Conservation (phyloP, 2,888 invertebrate genomes). For the Sicus ferrugineus region DNA sequence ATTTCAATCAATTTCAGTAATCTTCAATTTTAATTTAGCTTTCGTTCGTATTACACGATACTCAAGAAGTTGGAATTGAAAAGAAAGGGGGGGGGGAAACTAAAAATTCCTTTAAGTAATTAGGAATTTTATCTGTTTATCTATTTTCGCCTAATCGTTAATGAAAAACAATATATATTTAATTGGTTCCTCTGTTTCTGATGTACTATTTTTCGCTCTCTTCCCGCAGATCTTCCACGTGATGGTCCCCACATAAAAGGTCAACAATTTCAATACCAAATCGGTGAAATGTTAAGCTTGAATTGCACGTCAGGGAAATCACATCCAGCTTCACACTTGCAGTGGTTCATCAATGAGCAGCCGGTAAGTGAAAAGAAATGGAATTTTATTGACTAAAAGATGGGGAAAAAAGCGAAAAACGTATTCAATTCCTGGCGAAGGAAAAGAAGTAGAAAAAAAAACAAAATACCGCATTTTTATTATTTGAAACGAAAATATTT, state of each 20-base stretch:
- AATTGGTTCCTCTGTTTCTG: not conserved
- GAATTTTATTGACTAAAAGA: not conserved
- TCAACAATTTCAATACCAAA: slow-evolving; percentile 76
- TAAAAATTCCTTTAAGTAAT: not conserved
- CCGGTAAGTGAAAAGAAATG: slow-evolving; percentile 67
- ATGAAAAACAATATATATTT: too few relatives aligned
- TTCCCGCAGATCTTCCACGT: slow-evolving; percentile 71
- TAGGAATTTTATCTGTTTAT: not conserved
- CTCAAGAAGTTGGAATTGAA: not conserved
- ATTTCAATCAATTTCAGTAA: not conserved
- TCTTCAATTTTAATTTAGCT: not conserved
- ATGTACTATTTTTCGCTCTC: not conserved
- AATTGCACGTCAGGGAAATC: slow-evolving; percentile 82
- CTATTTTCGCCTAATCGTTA: too few relatives aligned
- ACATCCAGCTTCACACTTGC: slow-evolving; percentile 76
- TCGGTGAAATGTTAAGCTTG: slow-evolving; percentile 76
- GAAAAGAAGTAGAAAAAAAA: too few relatives aligned
- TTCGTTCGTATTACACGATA: not conserved
- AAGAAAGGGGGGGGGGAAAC: not conserved
- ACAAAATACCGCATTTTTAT: too few relatives aligned
- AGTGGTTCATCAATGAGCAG: slow-evolving; percentile 82
- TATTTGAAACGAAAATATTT: too few relatives aligned
- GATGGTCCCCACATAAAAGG: slow-evolving; percentile 80
- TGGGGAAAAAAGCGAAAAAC: slow-evolving; percentile 1
- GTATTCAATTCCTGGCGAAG: too few relatives aligned